Conservation (phyloP, 2,888 invertebrate species). For the Alloplasta piceator region DNA sequence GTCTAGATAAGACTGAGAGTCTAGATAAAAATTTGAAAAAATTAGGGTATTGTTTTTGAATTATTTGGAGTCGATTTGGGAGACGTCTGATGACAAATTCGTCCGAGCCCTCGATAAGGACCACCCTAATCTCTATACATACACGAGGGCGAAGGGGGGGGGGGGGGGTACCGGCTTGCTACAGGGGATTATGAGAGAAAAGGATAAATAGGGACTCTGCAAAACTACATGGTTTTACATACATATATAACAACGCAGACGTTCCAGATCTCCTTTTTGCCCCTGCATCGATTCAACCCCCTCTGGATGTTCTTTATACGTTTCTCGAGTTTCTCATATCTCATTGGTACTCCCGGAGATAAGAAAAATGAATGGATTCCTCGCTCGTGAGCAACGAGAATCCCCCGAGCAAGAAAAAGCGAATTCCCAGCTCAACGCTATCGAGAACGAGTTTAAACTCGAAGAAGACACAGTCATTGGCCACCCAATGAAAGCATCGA, state of each 20-base stretch:
- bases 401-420: constrained; percentile 34
- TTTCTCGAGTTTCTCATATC: constrained; percentile 46
- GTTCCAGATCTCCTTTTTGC: constrained; percentile 18
- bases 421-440: constrained; percentile 12
- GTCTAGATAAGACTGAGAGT: too few relatives aligned
- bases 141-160: too few relatives aligned
- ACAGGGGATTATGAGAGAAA: constrained; percentile 52
- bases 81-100: too few relatives aligned
- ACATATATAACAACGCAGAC: neutral
- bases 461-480: neutral
- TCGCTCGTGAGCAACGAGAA: constrained; percentile 29
- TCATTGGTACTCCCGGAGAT: constrained; percentile 37
- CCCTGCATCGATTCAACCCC: constrained; percentile 39
- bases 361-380: constrained; percentile 57
- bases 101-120: too few relatives aligned
- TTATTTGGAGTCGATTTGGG: too few relatives aligned
- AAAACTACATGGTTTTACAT: constrained; percentile 14
- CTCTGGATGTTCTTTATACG: constrained; percentile 4
- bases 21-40: too few relatives aligned
- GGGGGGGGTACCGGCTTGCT: neutral
- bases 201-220: constrained; percentile 55
- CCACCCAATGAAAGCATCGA: neutral
- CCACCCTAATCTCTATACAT: too few relatives aligned
- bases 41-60: too few relatives aligned
- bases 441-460: neutral